Evolutionary conservation across 2,113 vertebrate genomes (phyloP).

Genomic region (Pongo pygmaeus): DNA sequence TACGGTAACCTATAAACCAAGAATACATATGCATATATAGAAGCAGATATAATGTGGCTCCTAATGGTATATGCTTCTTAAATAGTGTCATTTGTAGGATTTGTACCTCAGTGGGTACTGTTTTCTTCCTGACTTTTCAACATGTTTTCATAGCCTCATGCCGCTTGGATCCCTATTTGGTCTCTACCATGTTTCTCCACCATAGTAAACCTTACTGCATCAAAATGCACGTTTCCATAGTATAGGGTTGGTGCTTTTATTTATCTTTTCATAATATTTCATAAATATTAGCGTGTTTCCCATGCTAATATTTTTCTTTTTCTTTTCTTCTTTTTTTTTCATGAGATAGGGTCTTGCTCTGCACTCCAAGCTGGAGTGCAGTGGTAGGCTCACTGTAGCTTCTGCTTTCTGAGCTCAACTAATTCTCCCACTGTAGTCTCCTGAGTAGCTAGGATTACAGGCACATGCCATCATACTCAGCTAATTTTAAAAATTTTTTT

Average conservation of each 20-base stretch:
- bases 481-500: too few species aligned
- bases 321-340: too few species aligned
- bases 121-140: not conserved
- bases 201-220: not conserved
- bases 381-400: too few species aligned
- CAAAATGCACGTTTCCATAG: not conserved
- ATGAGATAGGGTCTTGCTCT: too few species aligned
- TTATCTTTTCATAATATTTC: not conserved
- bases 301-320: too few species aligned
- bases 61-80: not conserved
- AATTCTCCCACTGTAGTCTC: too few species aligned
- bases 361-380: too few species aligned
- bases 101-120: not conserved
- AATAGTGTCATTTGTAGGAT: not conserved
- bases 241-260: not conserved
- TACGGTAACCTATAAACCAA: not conserved
- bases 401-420: too few species aligned
- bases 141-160: not conserved
- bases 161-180: not conserved
- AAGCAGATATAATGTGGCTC: not conserved
- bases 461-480: too few species aligned
- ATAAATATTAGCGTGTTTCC: too few species aligned
- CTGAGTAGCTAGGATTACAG: too few species aligned
- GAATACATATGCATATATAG: not conserved
- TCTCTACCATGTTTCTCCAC: not conserved